Evolutionary conservation across 64 coral and sea anemone species (phyloP).

Genomic region (Pachyseris speciosa): DNA sequence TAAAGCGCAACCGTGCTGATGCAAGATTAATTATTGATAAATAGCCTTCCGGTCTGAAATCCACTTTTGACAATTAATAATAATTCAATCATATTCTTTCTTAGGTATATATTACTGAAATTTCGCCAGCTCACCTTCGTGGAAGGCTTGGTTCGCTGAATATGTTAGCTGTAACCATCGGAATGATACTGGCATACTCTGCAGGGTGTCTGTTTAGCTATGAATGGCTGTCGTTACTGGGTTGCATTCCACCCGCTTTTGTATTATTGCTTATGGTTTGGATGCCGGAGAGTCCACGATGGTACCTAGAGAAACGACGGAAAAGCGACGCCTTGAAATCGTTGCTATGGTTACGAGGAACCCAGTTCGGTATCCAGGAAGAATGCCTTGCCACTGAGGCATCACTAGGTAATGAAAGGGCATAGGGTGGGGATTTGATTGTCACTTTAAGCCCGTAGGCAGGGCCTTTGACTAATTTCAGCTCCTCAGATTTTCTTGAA

Average conservation of each 20-base stretch:
- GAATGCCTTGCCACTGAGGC: constrained; percentile 63
- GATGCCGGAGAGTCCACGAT: constrained; percentile 71
- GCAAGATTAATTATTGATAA: too few relatives aligned
- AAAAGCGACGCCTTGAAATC: constrained; percentile 53
- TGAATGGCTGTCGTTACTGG: constrained; percentile 69
- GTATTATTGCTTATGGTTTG: constrained; percentile 54
- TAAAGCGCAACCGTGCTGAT: too few relatives aligned
- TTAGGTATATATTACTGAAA: constrained; percentile 80
- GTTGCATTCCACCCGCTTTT: constrained; percentile 41
- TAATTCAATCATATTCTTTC: not conserved
- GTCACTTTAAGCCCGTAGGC: too few relatives aligned
- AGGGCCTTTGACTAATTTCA: too few relatives aligned
- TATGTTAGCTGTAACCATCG: constrained; percentile 51
- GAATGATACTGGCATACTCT: constrained; percentile 31
- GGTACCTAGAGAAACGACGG: constrained; percentile 59
- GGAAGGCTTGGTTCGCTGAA: constrained; percentile 54
- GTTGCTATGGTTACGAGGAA: constrained; percentile 55
- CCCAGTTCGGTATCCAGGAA: constrained; percentile 9
- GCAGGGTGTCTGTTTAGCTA: constrained; percentile 31
- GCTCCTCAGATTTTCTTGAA: too few relatives aligned
- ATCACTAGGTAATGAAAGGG: constrained; percentile 29
- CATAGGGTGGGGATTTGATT: too few relatives aligned
- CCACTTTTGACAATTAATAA: too few relatives aligned
- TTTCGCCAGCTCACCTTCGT: constrained; percentile 59
- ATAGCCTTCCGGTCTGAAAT: too few relatives aligned